Percentiles rank a stretch among this genome's conserved stretches.
phyloP scores from a whole-genome alignment of 2,888 invertebrate species.

The Galerucella nymphaeae region DNA sequence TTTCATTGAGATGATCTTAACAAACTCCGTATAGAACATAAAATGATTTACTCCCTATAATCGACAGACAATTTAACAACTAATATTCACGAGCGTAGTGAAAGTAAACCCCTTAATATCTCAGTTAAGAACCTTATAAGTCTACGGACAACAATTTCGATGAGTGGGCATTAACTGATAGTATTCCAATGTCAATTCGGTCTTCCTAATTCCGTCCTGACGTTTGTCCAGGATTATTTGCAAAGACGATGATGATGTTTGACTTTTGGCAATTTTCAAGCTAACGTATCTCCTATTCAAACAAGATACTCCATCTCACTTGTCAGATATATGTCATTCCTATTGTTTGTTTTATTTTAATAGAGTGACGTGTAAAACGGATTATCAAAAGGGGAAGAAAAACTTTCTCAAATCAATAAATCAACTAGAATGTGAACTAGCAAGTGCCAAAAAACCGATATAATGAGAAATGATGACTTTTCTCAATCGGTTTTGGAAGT shows the following conservation, averaged over 20 bases:
- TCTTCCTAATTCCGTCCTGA: conserved; percentile 36
- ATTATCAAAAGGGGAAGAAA: neutral
- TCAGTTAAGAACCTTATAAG: conserved; percentile 29
- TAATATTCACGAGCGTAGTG: conserved; percentile 28
- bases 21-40: neutral
- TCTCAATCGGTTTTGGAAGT: too few species aligned
- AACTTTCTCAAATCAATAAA: neutral
- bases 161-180: conserved; percentile 42
- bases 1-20: neutral
- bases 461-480: too few species aligned
- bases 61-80: conserved; percentile 24
- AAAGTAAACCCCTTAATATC: conserved; percentile 31
- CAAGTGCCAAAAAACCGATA: too few species aligned
- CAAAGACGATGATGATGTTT: conserved; percentile 36
- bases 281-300: conserved; percentile 34
- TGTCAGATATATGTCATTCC: conserved; percentile 12
- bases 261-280: conserved; percentile 34
- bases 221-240: conserved; percentile 40
- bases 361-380: neutral
- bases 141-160: conserved; percentile 24
- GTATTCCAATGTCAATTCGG: conserved; percentile 34
- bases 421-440: too few species aligned
- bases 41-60: conserved; percentile 9
- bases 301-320: conserved; percentile 27
- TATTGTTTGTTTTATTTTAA: neutral